These are phyloP conservation scores for Dicerorhinus sumatrensis DNA, from an alignment of 2,113 vertebrate species.

Conservation along the genomic window DNA sequence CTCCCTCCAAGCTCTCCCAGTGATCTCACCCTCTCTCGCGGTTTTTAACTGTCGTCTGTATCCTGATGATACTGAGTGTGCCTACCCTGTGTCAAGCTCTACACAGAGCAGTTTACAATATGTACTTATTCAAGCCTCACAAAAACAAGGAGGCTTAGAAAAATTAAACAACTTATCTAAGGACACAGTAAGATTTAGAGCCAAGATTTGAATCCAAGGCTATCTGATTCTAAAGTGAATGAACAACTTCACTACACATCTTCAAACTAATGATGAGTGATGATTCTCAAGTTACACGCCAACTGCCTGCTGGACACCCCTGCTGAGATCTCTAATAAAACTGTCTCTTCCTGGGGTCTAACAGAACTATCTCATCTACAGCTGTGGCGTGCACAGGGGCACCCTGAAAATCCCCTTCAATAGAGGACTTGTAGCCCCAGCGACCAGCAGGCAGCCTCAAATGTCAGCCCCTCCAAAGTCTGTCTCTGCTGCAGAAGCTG, in stretches of 20 bases:
- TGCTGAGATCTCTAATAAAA: background rate
- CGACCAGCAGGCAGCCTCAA: background rate
- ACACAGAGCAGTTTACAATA: background rate
- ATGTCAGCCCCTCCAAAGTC: background rate
- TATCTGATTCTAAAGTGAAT: background rate
- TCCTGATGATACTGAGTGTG: too few relatives aligned
- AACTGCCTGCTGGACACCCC: background rate
- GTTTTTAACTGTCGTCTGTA: background rate
- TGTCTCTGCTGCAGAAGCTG: background rate
- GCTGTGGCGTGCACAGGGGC: rapidly evolving
- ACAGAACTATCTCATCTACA: background rate
- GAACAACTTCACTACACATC: background rate
- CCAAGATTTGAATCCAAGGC: background rate
- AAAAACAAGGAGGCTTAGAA: background rate
- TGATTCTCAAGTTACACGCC: background rate
- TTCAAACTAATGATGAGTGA: background rate
- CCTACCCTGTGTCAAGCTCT: background rate
- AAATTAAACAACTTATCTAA: background rate
- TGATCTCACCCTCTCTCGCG: background rate
- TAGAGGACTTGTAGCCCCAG: background rate
- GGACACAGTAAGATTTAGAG: background rate
- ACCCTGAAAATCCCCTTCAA: background rate
- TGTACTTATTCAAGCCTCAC: background rate
- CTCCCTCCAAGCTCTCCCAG: background rate
- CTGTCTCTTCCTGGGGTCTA: background rate